These are phyloP conservation scores for Empis stercorea DNA, from an alignment of 2,888 invertebrate species.

Conservation along the genomic window DNA sequence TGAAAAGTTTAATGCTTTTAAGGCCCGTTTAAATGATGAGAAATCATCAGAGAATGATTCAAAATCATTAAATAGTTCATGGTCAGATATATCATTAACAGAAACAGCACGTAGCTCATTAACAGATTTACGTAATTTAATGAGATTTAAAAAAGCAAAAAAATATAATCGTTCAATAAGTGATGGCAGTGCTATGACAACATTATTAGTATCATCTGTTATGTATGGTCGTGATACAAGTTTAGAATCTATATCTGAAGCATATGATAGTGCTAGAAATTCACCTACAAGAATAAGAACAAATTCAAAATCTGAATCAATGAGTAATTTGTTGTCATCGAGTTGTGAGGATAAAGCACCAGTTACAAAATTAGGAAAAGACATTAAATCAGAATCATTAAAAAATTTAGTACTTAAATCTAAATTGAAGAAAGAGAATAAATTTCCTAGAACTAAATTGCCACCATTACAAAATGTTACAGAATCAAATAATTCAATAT, in stretches of 20 bases:
- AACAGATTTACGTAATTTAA: constrained; percentile 34
- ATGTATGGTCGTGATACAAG: constrained; percentile 41
- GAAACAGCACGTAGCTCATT: constrained; percentile 31
- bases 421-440: background rate
- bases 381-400: constrained; percentile 32
- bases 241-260: constrained; percentile 45
- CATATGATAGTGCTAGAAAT: constrained; percentile 29
- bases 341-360: background rate
- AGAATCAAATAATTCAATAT: background rate
- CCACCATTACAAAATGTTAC: background rate
- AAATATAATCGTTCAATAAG: constrained; percentile 23
- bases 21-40: constrained; percentile 42
- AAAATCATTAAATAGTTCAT: constrained; percentile 40
- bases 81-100: constrained; percentile 37
- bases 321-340: background rate
- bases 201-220: constrained; percentile 51
- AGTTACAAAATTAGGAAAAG: constrained; percentile 2
- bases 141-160: constrained; percentile 20
- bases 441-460: background rate
- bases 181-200: constrained; percentile 49
- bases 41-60: constrained; percentile 33
- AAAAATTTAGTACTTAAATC: background rate
- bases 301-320: background rate
- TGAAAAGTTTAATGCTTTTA: constrained; percentile 47
- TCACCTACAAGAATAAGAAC: background rate